Evolutionary conservation across 2,113 vertebrate species (phyloP).

Genomic region (Arothron firmamentum): DNA sequence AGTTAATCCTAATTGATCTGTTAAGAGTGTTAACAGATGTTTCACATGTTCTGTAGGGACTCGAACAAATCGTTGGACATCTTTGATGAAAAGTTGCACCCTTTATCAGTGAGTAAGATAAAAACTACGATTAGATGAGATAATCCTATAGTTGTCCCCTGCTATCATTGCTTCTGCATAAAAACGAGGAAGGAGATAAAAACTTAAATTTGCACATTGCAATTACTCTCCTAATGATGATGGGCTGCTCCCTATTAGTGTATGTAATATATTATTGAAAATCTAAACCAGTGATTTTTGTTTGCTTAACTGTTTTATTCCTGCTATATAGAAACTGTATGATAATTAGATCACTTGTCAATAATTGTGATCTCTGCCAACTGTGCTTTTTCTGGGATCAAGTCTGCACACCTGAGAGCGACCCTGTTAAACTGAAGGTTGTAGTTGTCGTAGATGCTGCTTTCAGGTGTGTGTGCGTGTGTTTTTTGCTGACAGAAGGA

Average conservation of each 20-base stretch:
- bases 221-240: too few species aligned
- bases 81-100: conserved; percentile 99
- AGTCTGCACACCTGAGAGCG: too few species aligned
- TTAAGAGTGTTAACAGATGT: conserved; percentile 17
- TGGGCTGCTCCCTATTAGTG: too few species aligned
- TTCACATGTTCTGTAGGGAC: conserved; percentile 76
- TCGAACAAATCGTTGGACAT: conserved; percentile 93
- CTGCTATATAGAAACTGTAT: too few species aligned
- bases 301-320: too few species aligned
- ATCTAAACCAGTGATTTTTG: too few species aligned
- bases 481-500: conserved; percentile 80
- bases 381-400: too few species aligned
- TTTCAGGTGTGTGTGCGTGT: not conserved
- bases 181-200: too few species aligned
- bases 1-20: not conserved
- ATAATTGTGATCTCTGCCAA: too few species aligned
- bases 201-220: too few species aligned
- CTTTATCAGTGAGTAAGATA: conserved; percentile 84
- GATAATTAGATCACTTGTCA: too few species aligned
- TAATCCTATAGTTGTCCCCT: not conserved
- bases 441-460: not conserved
- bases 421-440: not conserved
- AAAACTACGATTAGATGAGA: not conserved
- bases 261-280: too few species aligned
- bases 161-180: not conserved